Base-by-base conservation (phyloP, 92 coral and sea anemone species). In the Blastomussa wellsi region DNA sequence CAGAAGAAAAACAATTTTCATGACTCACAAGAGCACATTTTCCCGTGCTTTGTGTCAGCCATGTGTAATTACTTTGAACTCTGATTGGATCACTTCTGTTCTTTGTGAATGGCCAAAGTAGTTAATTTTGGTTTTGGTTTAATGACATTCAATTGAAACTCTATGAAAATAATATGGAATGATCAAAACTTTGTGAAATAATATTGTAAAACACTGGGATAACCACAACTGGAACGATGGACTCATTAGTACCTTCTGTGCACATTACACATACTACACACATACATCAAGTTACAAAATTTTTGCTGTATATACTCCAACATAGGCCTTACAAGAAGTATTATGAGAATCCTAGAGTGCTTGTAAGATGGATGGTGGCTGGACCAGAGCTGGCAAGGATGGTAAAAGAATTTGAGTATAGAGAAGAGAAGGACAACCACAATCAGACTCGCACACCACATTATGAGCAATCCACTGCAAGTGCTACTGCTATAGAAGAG, bases 321-420 rank as follows among this genome's bases (percentile, higher is more conserved):
- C 76, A 71, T 11, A 71, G 76, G 76, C 49, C 76, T 19, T 70
- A 70, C 74, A 70, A 35, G 48, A 70, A 70, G n/a, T 16, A 38
- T 0, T 36, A 3, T 68, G 26, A 71, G 76, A 71, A 71, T 71
- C 49, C 76, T 37, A 24, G 16, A 37, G 76, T 29, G 13, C 76
- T 71, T 71, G 37, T 71, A 71, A 37, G 76, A n/a, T 71, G 76
- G 76, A 35, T 71, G 76, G 76, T 24, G 31, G 76, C 73, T 33
- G 73, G 73, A 68, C 73, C 73, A 11, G 73, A 68, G 24, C 73
- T 68, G 73, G 73, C 73, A 36, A 71, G 76, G 41, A 71, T 71
- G 76, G 49, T 71, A 8, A 17, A 37, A 36, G 76, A 37, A 49
- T 37, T 71, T 67, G 72, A 67, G 41, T 19, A 11, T 11, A 41